These are phyloP conservation scores for Cheilosia impressa DNA, from an alignment of 2,888 invertebrate genomes.

Conservation along the genomic window DNA sequence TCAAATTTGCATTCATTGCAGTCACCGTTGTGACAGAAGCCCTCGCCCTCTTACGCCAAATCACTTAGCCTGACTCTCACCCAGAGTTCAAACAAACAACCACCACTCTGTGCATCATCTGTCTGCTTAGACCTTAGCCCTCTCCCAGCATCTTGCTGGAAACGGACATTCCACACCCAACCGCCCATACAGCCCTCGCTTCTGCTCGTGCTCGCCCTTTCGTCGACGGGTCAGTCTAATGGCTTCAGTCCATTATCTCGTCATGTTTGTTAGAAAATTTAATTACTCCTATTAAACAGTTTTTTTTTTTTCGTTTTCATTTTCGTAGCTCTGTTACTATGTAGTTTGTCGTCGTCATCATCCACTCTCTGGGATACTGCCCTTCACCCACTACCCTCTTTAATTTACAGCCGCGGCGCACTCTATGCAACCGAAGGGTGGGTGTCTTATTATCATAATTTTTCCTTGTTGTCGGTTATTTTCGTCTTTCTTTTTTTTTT, in stretches of 20 bases:
- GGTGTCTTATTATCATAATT: constrained; percentile 76
- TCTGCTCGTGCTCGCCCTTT: constrained; percentile 69
- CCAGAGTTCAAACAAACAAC: too few relatives aligned
- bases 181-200: constrained; percentile 56
- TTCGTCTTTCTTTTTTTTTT: constrained; percentile 33
- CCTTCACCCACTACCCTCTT: constrained; percentile 53
- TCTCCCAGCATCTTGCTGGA: too few relatives aligned
- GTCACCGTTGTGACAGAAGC: too few relatives aligned
- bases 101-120: too few relatives aligned
- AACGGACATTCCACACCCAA: constrained; percentile 17
- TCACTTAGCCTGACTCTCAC: too few relatives aligned
- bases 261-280: constrained; percentile 83
- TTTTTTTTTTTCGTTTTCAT: constrained; percentile 23
- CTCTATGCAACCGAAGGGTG: constrained; percentile 47
- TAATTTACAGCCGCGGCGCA: constrained; percentile 63
- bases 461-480: constrained; percentile 54
- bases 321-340: constrained; percentile 17
- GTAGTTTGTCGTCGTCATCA: constrained; percentile 16
- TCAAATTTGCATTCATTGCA: too few relatives aligned
- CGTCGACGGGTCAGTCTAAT: constrained; percentile 78
- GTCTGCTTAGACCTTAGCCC: too few relatives aligned
- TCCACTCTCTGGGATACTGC: not conserved
- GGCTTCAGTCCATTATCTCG: constrained; percentile 83
- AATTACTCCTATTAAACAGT: constrained; percentile 82
- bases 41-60: too few relatives aligned